Evolutionary conservation across 2,797 vertebrate species (phyloP), one percentile per base, ranked within the genome.

Genomic region (Synaphobranchus kaupii): DNA sequence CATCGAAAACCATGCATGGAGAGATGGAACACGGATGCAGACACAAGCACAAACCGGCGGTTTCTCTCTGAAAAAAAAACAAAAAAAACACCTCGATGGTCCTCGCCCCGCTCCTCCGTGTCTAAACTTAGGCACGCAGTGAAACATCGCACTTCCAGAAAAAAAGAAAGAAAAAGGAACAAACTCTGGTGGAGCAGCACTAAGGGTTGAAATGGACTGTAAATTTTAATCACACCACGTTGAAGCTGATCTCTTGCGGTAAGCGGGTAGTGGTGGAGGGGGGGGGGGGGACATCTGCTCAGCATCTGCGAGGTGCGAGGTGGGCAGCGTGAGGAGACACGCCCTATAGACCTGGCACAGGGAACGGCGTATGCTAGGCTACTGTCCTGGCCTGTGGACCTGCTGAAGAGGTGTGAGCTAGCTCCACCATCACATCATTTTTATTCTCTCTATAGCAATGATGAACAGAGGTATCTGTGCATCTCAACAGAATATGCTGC

Each of bases 201-300:
- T 84, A 85, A 66, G 2, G 54, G 28, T 48, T 56, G 73, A 73
- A 88, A 86, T 54, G 44, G 48, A 44, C 60, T 94, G 93, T 94
- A 94, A 94, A 94, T 93, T 95, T 34, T 95, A 91, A 95, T 95
- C 94, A 94, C 92, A 88, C 93, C 92, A 94, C 92, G 94, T 94
- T 94, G 94, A 95, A 95, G 92, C 94, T 91, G 94, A 95, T 94
- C 91, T 94, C 91, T 92, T 20, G 10, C 48, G 1, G n/a, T 54
- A 15, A 82, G 34, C 68, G 39, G 80, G 56, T 22, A 68, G 50
- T 4, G 92, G 87, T 88, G 86, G 73, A 80, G 71, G 90, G 87
- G 25, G 5, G 25, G 63, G 31, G 83, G 52, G 15, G 92, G 88
- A 88, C 89, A 92, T 91, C 91, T 92, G 91, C 85, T 89, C 76